Evolutionary conservation across 2,797 vertebrate species (phyloP).

Genomic region (Thalassophryne amazonica): DNA sequence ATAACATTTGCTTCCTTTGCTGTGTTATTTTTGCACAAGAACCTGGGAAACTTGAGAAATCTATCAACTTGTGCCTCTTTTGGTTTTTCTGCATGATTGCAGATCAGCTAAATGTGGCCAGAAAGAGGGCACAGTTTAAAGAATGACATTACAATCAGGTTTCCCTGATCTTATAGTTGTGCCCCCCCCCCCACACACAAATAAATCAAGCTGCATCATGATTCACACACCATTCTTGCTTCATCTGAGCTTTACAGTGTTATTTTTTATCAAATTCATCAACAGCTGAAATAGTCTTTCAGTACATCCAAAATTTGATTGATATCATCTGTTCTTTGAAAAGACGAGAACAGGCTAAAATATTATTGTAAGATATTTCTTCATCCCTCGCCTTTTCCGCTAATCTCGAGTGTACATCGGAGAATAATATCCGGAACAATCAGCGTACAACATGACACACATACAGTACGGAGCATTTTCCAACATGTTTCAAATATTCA

Average conservation of each 20-base stretch:
- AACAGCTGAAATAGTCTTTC: neutral
- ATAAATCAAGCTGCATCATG: neutral
- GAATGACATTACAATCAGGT: no score
- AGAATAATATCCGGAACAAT: slow-evolving; percentile 2
- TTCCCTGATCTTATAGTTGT: no score
- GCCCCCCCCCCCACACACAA: no score
- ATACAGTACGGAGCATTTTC: no score
- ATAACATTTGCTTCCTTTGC: neutral
- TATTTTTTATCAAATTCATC: neutral
- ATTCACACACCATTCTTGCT: neutral
- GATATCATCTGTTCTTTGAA: no score
- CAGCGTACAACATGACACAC: no score
- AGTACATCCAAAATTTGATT: no score
- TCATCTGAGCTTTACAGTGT: neutral
- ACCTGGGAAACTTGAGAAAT: slow-evolving; percentile 3
- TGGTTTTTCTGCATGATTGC: no score
- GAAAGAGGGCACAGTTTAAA: no score
- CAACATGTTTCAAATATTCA: no score
- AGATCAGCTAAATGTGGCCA: no score
- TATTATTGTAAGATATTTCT: neutral
- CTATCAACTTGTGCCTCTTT: no score
- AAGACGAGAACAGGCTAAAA: neutral
- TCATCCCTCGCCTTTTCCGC: neutral
- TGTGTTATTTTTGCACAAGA: neutral
- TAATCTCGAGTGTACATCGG: neutral